These are phyloP conservation scores for Pteronura brasiliensis DNA, from an alignment of 2,113 vertebrate species.

Conservation along the genomic window DNA sequence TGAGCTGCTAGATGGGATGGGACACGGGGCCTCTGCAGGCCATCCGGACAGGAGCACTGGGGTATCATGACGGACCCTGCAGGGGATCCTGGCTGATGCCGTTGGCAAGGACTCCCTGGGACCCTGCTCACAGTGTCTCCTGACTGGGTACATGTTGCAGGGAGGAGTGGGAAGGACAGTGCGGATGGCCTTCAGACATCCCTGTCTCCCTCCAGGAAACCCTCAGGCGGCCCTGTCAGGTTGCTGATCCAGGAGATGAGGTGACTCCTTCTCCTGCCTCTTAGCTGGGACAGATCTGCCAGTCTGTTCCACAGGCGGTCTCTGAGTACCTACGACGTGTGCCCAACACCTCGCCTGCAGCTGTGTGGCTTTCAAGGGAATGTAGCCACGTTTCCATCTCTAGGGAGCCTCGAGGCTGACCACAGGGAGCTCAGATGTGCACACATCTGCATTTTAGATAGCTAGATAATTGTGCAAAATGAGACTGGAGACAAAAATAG, in stretches of 20 bases:
- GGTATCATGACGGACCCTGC: not conserved
- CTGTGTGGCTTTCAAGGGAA: not conserved
- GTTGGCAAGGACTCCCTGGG: not conserved
- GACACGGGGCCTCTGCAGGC: not conserved
- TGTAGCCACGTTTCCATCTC: not conserved
- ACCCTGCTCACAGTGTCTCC: not conserved
- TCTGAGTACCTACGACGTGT: not conserved
- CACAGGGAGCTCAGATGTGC: not conserved
- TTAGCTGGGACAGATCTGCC: not conserved
- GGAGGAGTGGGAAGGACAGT: not conserved
- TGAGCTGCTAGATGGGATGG: too few relatives aligned
- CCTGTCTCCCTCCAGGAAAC: not conserved
- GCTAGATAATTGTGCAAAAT: not conserved
- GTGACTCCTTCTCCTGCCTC: not conserved
- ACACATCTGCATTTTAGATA: not conserved
- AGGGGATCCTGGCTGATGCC: not conserved
- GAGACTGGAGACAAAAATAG: not conserved
- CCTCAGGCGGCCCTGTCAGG: not conserved
- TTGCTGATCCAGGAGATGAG: not conserved
- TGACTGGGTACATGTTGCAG: not conserved
- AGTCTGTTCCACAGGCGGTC: not conserved
- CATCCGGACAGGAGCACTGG: accelerated
- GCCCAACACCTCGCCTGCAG: accelerated
- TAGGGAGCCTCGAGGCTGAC: not conserved
- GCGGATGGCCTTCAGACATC: not conserved